Conservation (phyloP, 2,113 vertebrate genomes). For the Serinus canaria region DNA sequence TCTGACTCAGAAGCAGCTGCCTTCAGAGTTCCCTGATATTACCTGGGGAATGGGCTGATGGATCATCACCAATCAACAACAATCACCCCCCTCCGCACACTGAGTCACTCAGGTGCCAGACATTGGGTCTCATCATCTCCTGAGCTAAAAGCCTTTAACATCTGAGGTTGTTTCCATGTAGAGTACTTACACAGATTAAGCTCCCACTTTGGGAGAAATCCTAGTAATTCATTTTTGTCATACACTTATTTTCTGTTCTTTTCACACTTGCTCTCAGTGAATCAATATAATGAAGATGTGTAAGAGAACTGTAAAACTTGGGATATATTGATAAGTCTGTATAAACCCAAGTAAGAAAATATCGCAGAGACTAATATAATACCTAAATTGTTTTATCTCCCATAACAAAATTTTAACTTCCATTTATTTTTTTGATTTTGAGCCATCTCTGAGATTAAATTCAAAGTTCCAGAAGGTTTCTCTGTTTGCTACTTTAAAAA, state of each 20-base stretch:
- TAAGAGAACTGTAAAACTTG: neutral
- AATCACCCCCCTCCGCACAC: neutral
- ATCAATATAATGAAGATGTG: neutral
- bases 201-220: neutral
- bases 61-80: neutral
- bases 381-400: neutral
- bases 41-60: neutral
- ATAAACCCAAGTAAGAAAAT: neutral
- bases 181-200: neutral
- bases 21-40: neutral
- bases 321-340: neutral
- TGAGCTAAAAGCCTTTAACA: neutral
- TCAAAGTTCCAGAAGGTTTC: neutral
- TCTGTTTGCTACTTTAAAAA: neutral
- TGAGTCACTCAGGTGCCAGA: neutral
- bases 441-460: neutral
- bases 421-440: neutral
- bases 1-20: rapidly evolving
- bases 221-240: neutral
- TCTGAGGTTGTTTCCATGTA: neutral
- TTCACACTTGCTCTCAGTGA: neutral
- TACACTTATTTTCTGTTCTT: neutral
- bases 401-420: neutral
- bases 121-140: neutral
- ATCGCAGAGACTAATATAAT: neutral